A percentile compares a stretch with the other conserved stretches of the same genome.
Conservation (phyloP, 2,113 vertebrate genomes). For the Hemibagrus wyckioides region DNA sequence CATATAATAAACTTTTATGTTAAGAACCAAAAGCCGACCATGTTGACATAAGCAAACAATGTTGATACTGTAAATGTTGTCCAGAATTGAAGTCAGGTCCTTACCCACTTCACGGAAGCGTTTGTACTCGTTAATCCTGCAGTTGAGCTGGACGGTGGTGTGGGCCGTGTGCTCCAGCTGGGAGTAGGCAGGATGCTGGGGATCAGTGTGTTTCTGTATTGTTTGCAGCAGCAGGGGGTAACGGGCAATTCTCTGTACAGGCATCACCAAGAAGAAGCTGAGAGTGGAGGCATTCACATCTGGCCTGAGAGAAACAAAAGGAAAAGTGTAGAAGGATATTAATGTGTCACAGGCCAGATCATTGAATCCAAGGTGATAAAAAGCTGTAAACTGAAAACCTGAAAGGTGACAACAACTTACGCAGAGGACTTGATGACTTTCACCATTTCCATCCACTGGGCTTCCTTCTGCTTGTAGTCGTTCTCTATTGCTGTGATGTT, state of each 20-base stretch:
- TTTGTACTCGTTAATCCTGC: constrained; percentile 94
- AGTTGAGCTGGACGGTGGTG: constrained; percentile 82
- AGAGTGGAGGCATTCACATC: constrained; percentile 83
- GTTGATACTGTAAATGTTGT: constrained; percentile 10
- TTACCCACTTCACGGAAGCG: constrained; percentile 93
- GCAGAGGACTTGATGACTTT: constrained; percentile 74
- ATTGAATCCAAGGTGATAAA: background rate
- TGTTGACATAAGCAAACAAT: background rate
- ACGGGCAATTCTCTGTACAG: constrained; percentile 90
- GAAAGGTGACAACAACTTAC: constrained; percentile 72
- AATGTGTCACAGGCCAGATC: no score
- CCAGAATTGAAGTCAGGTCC: constrained; percentile 41
- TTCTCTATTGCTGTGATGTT: constrained; percentile 80
- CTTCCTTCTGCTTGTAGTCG: constrained; percentile 81
- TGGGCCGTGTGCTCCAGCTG: constrained; percentile 76
- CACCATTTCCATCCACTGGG: constrained; percentile 79
- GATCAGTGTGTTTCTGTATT: constrained; percentile 85
- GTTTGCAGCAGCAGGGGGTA: constrained; percentile 91
- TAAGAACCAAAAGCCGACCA: background rate
- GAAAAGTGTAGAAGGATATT: background rate
- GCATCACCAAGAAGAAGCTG: constrained; percentile 92
- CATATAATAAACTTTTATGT: background rate
- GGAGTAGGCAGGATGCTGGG: constrained; percentile 62
- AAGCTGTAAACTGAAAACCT: background rate
- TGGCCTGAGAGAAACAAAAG: constrained; percentile 70